A percentile compares a stretch with the other conserved stretches of the same genome.
Conservation (phyloP, 2,797 vertebrate species). For the Myotis pilosus region DNA sequence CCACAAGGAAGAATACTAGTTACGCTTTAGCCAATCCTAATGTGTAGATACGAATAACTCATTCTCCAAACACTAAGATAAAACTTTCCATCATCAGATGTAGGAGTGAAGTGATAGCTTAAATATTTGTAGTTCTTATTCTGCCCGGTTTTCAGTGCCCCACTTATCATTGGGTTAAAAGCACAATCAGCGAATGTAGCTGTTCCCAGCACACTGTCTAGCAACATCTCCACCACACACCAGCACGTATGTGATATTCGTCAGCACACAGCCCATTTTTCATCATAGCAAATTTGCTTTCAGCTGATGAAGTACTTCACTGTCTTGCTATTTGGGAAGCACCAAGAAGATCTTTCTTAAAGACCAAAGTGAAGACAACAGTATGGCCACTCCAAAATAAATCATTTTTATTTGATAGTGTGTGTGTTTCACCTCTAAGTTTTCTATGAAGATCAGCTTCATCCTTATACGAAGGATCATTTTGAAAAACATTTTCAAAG, state of each 20-base stretch:
- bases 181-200: conserved; percentile 21
- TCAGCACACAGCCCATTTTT: conserved; percentile 63
- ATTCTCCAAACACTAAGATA: conserved; percentile 49
- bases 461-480: neutral
- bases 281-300: conserved; percentile 52
- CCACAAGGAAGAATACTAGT: neutral
- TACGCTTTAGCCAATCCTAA: conserved; percentile 6
- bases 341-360: neutral
- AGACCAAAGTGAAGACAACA: neutral
- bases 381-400: neutral
- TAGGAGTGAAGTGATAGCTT: conserved; percentile 37
- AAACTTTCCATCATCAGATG: conserved; percentile 57
- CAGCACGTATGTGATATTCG: neutral
- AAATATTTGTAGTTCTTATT: conserved; percentile 44
- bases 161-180: conserved; percentile 67
- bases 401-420: conserved; percentile 1
- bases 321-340: conserved; percentile 16
- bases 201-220: conserved; percentile 24
- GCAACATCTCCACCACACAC: neutral
- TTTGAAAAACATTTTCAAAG: neutral
- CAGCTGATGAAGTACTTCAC: conserved; percentile 21
- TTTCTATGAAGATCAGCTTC: neutral
- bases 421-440: neutral
- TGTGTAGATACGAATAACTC: neutral
- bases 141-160: neutral